Percentiles rank a stretch among this genome's conserved stretches.
Conservation (phyloP, 2,888 invertebrate species). For the Lagria hirta region DNA sequence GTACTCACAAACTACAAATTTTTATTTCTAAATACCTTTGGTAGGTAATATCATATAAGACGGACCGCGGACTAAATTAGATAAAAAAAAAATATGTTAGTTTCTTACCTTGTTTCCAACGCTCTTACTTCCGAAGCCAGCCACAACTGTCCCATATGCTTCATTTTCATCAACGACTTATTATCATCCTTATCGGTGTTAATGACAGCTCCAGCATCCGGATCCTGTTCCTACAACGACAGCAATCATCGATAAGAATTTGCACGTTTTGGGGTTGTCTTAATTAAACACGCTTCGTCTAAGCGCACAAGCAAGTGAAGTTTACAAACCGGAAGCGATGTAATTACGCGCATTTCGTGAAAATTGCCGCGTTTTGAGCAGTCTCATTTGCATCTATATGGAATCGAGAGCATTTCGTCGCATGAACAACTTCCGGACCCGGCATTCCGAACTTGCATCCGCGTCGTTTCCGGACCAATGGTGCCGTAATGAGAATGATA, state of each 20-base stretch:
- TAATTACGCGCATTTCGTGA: slow-evolving; percentile 47
- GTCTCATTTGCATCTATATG: slow-evolving; percentile 44
- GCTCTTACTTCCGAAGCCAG: slow-evolving; percentile 84
- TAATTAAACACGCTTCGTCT: slow-evolving; percentile 34
- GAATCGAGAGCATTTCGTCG: slow-evolving; percentile 37
- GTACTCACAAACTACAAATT: too few species aligned
- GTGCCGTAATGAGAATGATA: slow-evolving; percentile 34
- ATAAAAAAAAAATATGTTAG: too few species aligned
- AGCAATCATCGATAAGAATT: slow-evolving; percentile 8
- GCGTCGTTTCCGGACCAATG: slow-evolving; percentile 35
- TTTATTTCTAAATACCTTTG: too few species aligned
- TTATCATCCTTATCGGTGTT: slow-evolving; percentile 28
- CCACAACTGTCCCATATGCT: slow-evolving; percentile 88
- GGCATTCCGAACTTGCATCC: slow-evolving; percentile 36
- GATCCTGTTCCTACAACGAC: slow-evolving; percentile 36
- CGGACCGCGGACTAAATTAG: too few species aligned
- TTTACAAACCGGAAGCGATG: slow-evolving; percentile 44
- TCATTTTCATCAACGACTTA: slow-evolving; percentile 63
- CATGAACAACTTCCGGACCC: slow-evolving; percentile 39
- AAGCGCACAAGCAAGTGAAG: slow-evolving; percentile 21
- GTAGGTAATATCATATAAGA: too few species aligned
- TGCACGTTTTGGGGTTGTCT: slow-evolving; percentile 28
- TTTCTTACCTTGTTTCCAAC: too few species aligned
- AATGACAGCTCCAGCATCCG: slow-evolving; percentile 28
- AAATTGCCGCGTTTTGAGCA: slow-evolving; percentile 43